phyloP scores from a whole-genome alignment of 2,797 vertebrate species.

The Crax fasciolata region DNA sequence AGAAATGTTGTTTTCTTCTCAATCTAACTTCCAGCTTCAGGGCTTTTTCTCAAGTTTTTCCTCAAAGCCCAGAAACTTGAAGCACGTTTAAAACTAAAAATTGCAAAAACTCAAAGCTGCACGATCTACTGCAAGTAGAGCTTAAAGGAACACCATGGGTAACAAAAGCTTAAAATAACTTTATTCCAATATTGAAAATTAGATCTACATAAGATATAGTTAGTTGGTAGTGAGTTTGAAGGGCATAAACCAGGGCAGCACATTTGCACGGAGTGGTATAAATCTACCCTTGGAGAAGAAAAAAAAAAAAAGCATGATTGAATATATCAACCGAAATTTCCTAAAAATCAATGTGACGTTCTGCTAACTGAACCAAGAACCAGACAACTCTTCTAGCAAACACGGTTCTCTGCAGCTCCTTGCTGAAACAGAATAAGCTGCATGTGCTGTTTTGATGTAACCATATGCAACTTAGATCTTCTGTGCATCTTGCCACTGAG shows the following conservation, averaged over 20 bases:
- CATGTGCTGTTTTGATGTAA: neutral
- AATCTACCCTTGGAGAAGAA: neutral
- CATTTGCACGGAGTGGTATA: neutral
- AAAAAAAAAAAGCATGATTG: too few species aligned
- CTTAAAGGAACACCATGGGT: neutral
- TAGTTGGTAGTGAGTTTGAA: neutral
- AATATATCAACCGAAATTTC: neutral
- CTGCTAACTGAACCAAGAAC: neutral
- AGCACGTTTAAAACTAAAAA: neutral
- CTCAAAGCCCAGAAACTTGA: neutral
- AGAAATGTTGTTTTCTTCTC: neutral
- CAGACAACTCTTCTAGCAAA: neutral
- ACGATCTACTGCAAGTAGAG: neutral
- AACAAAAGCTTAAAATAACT: neutral
- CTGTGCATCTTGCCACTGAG: conserved; percentile 1
- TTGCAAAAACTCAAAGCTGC: neutral
- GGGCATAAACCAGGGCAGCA: neutral
- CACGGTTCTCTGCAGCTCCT: neutral
- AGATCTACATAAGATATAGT: neutral
- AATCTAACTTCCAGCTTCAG: neutral
- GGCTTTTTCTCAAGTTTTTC: neutral
- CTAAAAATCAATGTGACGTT: neutral
- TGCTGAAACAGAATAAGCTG: neutral
- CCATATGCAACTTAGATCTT: neutral
- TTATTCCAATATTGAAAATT: neutral